Evolutionary conservation across 2,113 vertebrate species (phyloP).

Genomic region (Numida meleagris): DNA sequence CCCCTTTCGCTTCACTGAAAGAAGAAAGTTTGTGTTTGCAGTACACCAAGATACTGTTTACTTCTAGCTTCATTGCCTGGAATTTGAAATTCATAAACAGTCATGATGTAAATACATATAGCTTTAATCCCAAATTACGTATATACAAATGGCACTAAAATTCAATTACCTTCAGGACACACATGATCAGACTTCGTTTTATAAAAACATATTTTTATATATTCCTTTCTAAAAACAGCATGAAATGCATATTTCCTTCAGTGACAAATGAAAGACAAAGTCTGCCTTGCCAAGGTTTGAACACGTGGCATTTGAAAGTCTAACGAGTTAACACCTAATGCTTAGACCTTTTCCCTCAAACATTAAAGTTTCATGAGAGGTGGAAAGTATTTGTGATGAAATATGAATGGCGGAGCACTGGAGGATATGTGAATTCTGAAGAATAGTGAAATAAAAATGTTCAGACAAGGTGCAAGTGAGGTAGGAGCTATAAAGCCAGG

Average conservation of each 20-base stretch:
- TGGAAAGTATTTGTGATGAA: neutral
- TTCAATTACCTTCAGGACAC: constrained; percentile 17
- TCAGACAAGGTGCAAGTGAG: neutral
- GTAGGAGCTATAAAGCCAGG: neutral
- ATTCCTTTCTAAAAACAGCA: neutral
- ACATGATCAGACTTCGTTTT: neutral
- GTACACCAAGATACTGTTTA: neutral
- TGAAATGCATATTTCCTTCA: neutral
- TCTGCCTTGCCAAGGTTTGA: neutral
- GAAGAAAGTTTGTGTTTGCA: neutral
- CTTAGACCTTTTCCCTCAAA: neutral
- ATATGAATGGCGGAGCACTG: neutral
- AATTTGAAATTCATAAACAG: constrained; percentile 4
- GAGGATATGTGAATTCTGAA: neutral
- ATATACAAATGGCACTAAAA: neutral
- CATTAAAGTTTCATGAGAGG: neutral
- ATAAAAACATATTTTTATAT: neutral
- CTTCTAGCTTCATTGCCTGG: neutral
- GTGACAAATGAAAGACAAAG: neutral
- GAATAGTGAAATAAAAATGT: neutral
- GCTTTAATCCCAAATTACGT: neutral
- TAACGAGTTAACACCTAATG: neutral
- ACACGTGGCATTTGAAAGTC: neutral
- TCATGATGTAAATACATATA: neutral
- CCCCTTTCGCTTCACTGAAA: constrained; percentile 17